A percentile compares a stretch with the other conserved stretches of the same genome.
These are phyloP conservation scores for Nycticebus coucang DNA, from an alignment of 2,113 vertebrate genomes.

Conservation along the genomic window DNA sequence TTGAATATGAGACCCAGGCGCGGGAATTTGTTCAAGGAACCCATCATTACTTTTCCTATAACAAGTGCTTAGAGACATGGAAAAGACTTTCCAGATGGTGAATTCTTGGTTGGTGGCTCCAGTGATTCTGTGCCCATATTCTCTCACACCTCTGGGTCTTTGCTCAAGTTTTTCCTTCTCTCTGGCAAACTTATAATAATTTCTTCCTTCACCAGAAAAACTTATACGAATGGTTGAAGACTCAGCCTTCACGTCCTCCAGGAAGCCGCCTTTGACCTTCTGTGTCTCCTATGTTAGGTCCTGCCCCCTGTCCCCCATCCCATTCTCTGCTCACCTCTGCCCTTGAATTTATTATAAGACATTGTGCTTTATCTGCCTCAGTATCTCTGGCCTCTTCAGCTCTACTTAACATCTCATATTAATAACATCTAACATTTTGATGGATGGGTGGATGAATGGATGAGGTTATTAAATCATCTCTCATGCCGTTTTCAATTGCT, in stretches of 20 bases:
- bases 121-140: not conserved
- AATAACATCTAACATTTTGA: not conserved
- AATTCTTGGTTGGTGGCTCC: conserved; percentile 37
- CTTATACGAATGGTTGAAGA: not conserved
- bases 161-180: conserved; percentile 32
- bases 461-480: not conserved
- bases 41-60: conserved; percentile 61
- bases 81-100: conserved; percentile 61
- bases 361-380: not conserved
- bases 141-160: conserved; percentile 32
- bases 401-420: not conserved
- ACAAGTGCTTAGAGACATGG: conserved; percentile 16
- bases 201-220: conserved; percentile 16
- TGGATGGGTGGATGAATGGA: not conserved
- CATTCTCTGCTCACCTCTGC: not conserved
- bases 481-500: conserved; percentile 11
- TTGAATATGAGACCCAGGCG: conserved; percentile 43
- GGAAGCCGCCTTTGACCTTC: conserved; percentile 7
- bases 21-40: conserved; percentile 37
- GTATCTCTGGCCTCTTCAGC: not conserved
- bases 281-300: not conserved
- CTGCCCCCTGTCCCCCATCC: not conserved
- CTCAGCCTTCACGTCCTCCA: not conserved
- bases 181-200: conserved; percentile 19
- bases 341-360: not conserved